Evolutionary conservation across 64 coral and sea anemone genomes (phyloP).

Genomic region (Dendronephthya gigantea): DNA sequence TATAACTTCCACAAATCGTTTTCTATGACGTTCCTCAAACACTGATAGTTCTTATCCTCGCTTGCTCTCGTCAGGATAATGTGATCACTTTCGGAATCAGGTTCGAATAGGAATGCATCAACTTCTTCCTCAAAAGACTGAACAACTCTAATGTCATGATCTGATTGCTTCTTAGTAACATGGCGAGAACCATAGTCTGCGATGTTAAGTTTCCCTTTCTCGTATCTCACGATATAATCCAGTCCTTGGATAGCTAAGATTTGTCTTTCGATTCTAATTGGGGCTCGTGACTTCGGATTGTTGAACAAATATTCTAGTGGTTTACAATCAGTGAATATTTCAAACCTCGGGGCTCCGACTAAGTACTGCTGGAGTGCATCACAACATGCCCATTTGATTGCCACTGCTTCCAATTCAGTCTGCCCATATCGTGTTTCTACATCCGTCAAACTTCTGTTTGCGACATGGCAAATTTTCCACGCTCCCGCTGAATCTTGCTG

Average conservation of each 20-base stretch:
- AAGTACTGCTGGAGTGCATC: not conserved
- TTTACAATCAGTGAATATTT: not conserved
- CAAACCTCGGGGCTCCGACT: not conserved
- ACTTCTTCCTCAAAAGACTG: too few species aligned
- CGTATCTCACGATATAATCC: not conserved
- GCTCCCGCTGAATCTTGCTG: not conserved
- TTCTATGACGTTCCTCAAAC: not conserved
- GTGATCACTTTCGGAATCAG: not conserved
- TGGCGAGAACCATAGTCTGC: too few species aligned
- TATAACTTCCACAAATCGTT: conserved; percentile 4
- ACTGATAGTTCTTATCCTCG: not conserved
- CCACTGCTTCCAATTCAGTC: not conserved
- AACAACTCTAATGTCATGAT: too few species aligned
- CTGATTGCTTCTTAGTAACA: too few species aligned
- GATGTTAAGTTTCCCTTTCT: too few species aligned
- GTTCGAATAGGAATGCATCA: too few species aligned
- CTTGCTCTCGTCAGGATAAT: not conserved
- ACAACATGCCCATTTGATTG: conserved; percentile 14
- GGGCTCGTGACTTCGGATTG: not conserved
- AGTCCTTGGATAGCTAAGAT: conserved; percentile 1
- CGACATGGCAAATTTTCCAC: not conserved
- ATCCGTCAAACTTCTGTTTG: not conserved
- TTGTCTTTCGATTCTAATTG: not conserved
- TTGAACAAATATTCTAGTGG: too few species aligned
- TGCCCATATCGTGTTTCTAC: too few species aligned